Percentiles rank a stretch among this genome's conserved stretches.
Conservation (phyloP, 2,113 vertebrate genomes). For the Rostratula benghalensis region DNA sequence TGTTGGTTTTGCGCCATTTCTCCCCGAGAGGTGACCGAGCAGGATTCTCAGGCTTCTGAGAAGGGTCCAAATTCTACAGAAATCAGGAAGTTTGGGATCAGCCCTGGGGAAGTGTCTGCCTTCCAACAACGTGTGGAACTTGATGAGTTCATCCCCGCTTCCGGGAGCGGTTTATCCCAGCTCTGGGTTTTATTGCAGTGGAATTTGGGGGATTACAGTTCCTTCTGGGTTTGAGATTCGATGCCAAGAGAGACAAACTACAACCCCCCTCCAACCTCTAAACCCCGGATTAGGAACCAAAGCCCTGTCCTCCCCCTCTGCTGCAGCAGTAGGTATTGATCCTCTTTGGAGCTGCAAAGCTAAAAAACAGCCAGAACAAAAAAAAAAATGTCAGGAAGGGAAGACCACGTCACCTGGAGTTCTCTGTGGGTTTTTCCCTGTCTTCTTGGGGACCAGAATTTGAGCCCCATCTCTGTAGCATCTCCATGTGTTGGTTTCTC, state of each 20-base stretch:
- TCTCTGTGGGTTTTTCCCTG: neutral
- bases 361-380: neutral
- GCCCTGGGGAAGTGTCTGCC: neutral
- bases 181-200: neutral
- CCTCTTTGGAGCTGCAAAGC: neutral
- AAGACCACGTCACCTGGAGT: neutral
- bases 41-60: neutral
- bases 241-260: neutral
- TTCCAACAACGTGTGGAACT: too few relatives aligned
- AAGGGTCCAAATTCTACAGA: too few relatives aligned
- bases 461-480: fast-evolving
- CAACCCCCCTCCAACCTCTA: neutral
- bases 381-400: too few relatives aligned
- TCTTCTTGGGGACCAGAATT: neutral
- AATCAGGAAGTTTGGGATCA: neutral
- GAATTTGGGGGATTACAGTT: neutral
- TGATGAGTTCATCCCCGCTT: neutral
- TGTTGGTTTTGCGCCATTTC: neutral
- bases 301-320: neutral
- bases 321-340: neutral
- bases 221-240: too few relatives aligned
- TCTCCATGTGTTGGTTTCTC: neutral
- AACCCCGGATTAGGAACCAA: neutral
- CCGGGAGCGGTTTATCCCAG: neutral
- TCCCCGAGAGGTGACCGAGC: neutral